phyloP scores from a whole-genome alignment of 2,113 vertebrate species.

The Azemiops feae region DNA sequence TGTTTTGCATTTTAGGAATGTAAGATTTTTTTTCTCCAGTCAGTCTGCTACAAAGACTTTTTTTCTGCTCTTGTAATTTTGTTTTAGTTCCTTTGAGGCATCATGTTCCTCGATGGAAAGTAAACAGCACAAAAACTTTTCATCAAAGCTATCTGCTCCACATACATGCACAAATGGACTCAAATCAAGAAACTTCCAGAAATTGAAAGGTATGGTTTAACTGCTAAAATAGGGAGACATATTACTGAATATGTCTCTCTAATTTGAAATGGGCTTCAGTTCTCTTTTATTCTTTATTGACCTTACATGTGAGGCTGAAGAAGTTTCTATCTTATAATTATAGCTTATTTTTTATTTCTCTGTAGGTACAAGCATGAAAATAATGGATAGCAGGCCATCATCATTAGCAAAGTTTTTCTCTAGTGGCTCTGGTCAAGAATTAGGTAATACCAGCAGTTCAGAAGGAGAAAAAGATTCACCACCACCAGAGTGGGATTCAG shows the following conservation, averaged over 20 bases:
- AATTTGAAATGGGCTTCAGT: background rate
- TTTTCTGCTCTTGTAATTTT: slow-evolving; percentile 25
- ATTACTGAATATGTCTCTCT: background rate
- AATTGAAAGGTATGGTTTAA: slow-evolving; percentile 74
- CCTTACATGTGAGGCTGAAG: background rate
- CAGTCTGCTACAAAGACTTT: slow-evolving; percentile 6
- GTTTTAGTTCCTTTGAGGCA: slow-evolving; percentile 86
- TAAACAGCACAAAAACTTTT: slow-evolving; percentile 88
- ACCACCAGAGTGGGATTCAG: slow-evolving; percentile 90
- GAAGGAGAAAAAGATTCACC: slow-evolving; percentile 96
- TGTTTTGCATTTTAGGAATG: background rate
- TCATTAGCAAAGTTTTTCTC: slow-evolving; percentile 81
- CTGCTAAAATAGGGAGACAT: background rate
- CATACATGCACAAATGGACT: slow-evolving; percentile 67
- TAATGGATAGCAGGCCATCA: slow-evolving; percentile 81
- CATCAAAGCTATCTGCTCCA: slow-evolving; percentile 78
- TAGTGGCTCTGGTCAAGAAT: slow-evolving; percentile 77
- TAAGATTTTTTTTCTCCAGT: background rate
- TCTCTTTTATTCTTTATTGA: background rate
- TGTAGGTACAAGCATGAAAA: slow-evolving; percentile 75
- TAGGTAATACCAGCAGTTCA: slow-evolving; percentile 92
- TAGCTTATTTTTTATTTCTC: slow-evolving; percentile 26
- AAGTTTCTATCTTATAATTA: background rate
- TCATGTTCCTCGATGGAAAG: slow-evolving; percentile 86
- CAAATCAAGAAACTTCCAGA: slow-evolving; percentile 77